These are phyloP conservation scores for Xanthia togata DNA, from an alignment of 2,888 invertebrate species.

Conservation along the genomic window DNA sequence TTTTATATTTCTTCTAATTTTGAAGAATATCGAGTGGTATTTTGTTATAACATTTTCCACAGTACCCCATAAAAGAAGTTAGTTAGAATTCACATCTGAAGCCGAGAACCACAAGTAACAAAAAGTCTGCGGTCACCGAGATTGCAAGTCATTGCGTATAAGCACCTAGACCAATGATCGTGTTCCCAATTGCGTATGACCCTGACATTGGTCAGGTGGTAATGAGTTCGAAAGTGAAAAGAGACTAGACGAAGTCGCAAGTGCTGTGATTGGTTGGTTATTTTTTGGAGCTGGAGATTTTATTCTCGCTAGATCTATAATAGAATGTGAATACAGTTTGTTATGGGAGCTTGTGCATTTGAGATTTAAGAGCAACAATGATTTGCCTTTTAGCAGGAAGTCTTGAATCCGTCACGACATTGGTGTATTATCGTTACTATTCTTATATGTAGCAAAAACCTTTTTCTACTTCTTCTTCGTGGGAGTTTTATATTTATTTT, in stretches of 20 bases:
- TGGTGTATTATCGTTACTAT: neutral
- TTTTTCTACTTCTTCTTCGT: neutral
- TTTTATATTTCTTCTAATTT: no score
- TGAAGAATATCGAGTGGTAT: no score
- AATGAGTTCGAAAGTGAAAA: constrained; percentile 40
- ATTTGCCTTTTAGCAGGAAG: neutral
- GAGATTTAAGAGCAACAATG: no score
- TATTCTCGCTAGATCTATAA: neutral
- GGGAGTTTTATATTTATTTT: neutral
- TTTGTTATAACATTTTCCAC: no score
- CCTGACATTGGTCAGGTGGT: constrained; percentile 29
- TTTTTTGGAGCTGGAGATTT: neutral
- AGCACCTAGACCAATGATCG: neutral
- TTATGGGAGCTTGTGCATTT: no score
- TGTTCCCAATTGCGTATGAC: constrained; percentile 11
- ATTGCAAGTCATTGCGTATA: constrained; percentile 41
- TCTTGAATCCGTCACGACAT: neutral
- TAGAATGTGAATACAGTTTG: neutral
- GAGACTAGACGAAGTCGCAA: neutral
- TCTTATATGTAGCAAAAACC: neutral
- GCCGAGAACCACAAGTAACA: constrained; percentile 1
- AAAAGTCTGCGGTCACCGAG: constrained; percentile 24
- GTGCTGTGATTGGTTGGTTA: neutral
- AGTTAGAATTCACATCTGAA: neutral
- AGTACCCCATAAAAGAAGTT: no score